phyloP scores from a whole-genome alignment of 2,888 invertebrate species.

The Galeruca laticollis region DNA sequence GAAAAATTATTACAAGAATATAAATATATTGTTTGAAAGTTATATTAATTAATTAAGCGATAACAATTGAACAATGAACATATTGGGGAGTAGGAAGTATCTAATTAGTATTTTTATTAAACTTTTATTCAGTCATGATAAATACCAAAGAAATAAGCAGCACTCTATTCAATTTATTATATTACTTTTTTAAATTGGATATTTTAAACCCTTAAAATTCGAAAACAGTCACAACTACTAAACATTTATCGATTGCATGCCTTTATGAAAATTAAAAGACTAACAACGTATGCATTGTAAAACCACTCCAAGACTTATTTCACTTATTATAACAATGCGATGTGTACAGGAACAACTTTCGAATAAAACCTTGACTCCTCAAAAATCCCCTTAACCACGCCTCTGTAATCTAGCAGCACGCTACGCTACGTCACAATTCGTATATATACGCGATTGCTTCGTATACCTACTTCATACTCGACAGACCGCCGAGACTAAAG shows the following conservation, averaged over 20 bases:
- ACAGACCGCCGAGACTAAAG: slow-evolving; percentile 25
- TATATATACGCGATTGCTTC: slow-evolving; percentile 47
- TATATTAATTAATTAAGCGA: too few species aligned
- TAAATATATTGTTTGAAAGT: too few species aligned
- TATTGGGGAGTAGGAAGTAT: too few species aligned
- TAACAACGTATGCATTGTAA: not conserved
- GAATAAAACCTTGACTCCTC: slow-evolving; percentile 28
- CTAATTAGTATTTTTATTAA: too few species aligned
- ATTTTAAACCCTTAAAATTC: too few species aligned
- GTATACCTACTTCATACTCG: slow-evolving; percentile 50
- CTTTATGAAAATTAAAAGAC: not conserved
- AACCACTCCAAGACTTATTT: slow-evolving; percentile 6
- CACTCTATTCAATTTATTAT: too few species aligned
- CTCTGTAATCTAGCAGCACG: slow-evolving; percentile 34
- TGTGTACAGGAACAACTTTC: slow-evolving; percentile 33
- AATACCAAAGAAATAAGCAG: too few species aligned
- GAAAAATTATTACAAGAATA: too few species aligned
- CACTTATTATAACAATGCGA: slow-evolving; percentile 16
- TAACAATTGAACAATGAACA: too few species aligned
- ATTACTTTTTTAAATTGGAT: too few species aligned
- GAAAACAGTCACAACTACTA: slow-evolving; percentile 10
- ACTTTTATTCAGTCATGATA: too few species aligned
- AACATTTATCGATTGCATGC: not conserved
- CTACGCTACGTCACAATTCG: slow-evolving; percentile 47
- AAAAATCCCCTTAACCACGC: slow-evolving; percentile 28